Percentiles rank a stretch among this genome's conserved stretches.
Conservation (phyloP, 35 echinoderm and acorn worm species). For the Ophioderma brevispina region DNA sequence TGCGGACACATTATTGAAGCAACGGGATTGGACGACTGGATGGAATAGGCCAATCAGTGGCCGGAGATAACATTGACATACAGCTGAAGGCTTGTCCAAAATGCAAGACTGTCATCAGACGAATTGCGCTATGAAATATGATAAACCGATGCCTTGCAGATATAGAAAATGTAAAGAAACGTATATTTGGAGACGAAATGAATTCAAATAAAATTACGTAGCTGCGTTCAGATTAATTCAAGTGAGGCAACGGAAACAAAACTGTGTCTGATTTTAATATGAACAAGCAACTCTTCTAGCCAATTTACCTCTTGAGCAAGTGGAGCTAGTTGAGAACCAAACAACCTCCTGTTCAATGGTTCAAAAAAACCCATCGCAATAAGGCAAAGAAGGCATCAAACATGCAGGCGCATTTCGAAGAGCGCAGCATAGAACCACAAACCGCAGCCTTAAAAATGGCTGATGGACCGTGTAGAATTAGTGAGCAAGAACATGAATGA, state of each 20-base stretch:
- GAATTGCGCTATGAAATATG: not conserved
- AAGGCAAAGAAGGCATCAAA: not conserved
- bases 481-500: constrained; percentile 15
- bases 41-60: not conserved
- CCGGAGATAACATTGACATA: not conserved
- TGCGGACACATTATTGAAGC: constrained; percentile 1
- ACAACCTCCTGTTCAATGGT: constrained; percentile 17
- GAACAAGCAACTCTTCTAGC: not conserved
- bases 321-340: constrained; percentile 11
- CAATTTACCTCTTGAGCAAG: not conserved
- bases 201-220: not conserved
- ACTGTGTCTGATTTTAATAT: too few species aligned
- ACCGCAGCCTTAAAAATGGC: not conserved
- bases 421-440: not conserved
- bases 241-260: too few species aligned
- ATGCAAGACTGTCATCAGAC: constrained; percentile 15
- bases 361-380: constrained; percentile 12
- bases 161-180: not conserved
- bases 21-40: not conserved
- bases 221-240: too few species aligned
- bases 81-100: not conserved
- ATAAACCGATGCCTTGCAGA: not conserved
- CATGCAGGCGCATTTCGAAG: not conserved
- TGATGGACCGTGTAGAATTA: constrained; percentile 7
- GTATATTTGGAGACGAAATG: not conserved